Percentiles rank a stretch among this genome's conserved stretches.
Conservation (phyloP, 2,797 vertebrate genomes). For the Sebastiscus tertius region DNA sequence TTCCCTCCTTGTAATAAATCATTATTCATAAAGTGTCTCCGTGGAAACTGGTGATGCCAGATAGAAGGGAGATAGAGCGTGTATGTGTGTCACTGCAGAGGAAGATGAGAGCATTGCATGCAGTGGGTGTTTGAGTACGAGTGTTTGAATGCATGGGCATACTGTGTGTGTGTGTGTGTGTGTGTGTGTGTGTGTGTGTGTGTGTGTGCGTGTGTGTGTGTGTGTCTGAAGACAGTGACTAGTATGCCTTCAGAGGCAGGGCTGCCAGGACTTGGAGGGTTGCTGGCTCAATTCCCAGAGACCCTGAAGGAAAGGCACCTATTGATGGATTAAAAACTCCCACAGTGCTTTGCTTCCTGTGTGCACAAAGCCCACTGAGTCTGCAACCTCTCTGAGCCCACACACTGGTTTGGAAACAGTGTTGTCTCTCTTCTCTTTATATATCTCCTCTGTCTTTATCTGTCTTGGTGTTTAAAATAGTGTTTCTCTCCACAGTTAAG, state of each 20-base stretch:
- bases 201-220: neutral
- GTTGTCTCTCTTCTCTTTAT: slow-evolving; percentile 37
- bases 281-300: slow-evolving; percentile 73
- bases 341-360: slow-evolving; percentile 79
- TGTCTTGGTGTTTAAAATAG: slow-evolving; percentile 36
- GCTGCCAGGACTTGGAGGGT: slow-evolving; percentile 57
- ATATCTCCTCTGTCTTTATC: slow-evolving; percentile 28
- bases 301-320: slow-evolving; percentile 72
- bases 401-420: slow-evolving; percentile 58
- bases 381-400: slow-evolving; percentile 59
- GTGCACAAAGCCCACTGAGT: slow-evolving; percentile 69
- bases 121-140: neutral
- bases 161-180: slow-evolving; percentile 5
- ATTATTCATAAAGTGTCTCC: slow-evolving; percentile 64
- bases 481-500: neutral
- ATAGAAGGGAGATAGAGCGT: slow-evolving; percentile 30
- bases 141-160: slow-evolving; percentile 2
- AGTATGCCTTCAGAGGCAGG: slow-evolving; percentile 33
- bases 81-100: slow-evolving; percentile 15
- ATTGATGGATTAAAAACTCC: slow-evolving; percentile 78
- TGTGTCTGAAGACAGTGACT: slow-evolving; percentile 11
- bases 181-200: slow-evolving; percentile 12
- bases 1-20: slow-evolving; percentile 50
- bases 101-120: neutral
- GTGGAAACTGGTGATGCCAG: slow-evolving; percentile 45